Conservation (phyloP, 2,888 invertebrate genomes). For the Pollenia angustigena region DNA sequence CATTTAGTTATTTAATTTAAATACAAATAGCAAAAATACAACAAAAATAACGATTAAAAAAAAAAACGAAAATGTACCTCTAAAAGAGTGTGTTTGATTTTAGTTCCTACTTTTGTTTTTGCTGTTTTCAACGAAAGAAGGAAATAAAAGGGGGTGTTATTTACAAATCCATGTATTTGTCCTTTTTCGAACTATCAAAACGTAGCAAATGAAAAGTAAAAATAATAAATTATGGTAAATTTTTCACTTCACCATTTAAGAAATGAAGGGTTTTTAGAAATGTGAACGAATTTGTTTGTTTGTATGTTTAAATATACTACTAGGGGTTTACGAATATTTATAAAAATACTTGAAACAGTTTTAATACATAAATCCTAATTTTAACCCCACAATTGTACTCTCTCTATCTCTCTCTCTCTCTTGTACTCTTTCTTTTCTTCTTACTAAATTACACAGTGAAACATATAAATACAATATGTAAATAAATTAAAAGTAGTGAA, state of each 20-base stretch:
- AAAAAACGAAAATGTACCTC: conserved; percentile 14
- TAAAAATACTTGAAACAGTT: conserved; percentile 30
- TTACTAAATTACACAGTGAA: not conserved
- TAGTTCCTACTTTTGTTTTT: not conserved
- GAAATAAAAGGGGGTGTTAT: conserved; percentile 26
- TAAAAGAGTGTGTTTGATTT: conserved; percentile 18
- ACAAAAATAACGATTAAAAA: conserved; percentile 31
- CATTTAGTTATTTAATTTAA: not conserved
- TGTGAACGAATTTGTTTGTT: not conserved
- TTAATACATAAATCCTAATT: conserved; percentile 53
- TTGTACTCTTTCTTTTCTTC: not conserved
- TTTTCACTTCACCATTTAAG: conserved; percentile 26
- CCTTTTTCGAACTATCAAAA: conserved; percentile 48
- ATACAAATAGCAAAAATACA: conserved; percentile 6
- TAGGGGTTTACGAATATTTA: conserved; percentile 32
- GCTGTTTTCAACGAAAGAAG: not conserved
- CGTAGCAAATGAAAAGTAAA: conserved; percentile 9
- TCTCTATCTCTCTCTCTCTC: not conserved
- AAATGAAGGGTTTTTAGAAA: not conserved
- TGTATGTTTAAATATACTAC: conserved; percentile 3
- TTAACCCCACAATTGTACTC: conserved; percentile 50
- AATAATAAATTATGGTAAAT: conserved; percentile 13
- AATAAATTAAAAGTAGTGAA: too few relatives aligned
- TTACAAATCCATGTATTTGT: conserved; percentile 45
- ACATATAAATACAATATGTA: conserved; percentile 26